Evolutionary conservation across 2,888 invertebrate genomes (phyloP).

Genomic region (Priocnemis perturbator): DNA sequence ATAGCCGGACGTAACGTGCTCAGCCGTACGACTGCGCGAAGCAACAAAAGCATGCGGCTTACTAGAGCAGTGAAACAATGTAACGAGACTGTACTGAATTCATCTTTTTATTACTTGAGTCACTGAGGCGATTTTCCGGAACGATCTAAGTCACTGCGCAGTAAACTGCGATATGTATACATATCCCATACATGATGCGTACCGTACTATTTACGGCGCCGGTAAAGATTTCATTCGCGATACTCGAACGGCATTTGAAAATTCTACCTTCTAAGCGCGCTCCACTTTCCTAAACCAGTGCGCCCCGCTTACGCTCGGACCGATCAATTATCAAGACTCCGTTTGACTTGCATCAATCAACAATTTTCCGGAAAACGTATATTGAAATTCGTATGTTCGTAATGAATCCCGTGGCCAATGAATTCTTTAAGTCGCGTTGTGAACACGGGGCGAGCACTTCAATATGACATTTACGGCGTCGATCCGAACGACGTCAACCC

Average conservation of each 20-base stretch:
- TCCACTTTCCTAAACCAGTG: no score
- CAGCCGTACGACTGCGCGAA: conserved; percentile 1
- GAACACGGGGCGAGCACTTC: conserved; percentile 6
- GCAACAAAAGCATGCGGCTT: conserved; percentile 32
- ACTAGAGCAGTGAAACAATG: conserved; percentile 39
- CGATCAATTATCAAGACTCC: conserved; percentile 16
- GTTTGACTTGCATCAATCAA: no score
- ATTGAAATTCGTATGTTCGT: no score
- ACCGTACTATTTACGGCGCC: neutral
- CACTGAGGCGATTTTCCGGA: conserved; percentile 33
- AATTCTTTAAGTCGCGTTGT: no score
- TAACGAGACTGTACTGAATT: conserved; percentile 31
- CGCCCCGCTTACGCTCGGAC: no score
- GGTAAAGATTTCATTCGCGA: neutral
- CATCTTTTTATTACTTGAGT: conserved; percentile 39
- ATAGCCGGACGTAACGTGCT: conserved; percentile 2
- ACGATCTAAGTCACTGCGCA: conserved; percentile 15
- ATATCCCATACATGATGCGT: conserved; percentile 1
- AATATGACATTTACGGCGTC: conserved; percentile 41
- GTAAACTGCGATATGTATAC: neutral
- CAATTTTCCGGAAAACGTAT: no score
- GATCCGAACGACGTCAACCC: conserved; percentile 35
- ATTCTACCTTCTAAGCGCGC: no score
- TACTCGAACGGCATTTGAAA: no score
- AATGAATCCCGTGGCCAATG: no score